phyloP scores from a whole-genome alignment of 2,888 invertebrate genomes.

The Aelia acuminata region DNA sequence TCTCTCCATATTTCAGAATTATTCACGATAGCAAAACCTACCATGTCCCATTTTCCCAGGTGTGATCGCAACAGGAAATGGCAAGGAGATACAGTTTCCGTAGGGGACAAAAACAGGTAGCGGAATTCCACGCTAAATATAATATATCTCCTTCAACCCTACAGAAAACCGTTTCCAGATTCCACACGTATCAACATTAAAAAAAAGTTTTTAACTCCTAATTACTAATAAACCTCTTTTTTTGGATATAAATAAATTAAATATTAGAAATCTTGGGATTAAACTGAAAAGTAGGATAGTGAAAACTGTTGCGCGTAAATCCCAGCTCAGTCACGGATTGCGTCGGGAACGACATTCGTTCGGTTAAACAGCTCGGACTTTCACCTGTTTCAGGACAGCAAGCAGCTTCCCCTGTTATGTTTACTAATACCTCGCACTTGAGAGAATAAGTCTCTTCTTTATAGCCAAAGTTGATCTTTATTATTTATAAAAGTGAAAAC shows the following conservation, averaged over 20 bases:
- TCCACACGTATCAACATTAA: no score
- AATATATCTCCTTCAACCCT: not conserved
- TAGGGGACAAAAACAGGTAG: not conserved
- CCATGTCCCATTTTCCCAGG: not conserved
- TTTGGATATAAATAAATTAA: not conserved
- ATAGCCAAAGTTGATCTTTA: not conserved
- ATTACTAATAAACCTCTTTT: no score
- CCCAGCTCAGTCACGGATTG: slow-evolving; percentile 8
- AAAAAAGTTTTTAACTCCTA: no score
- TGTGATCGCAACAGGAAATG: not conserved
- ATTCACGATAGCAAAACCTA: not conserved
- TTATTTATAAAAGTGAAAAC: not conserved
- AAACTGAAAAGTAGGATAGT: slow-evolving; percentile 16
- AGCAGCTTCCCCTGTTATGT: not conserved
- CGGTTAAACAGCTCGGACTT: slow-evolving; percentile 23
- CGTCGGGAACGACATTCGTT: not conserved
- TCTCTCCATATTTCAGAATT: not conserved
- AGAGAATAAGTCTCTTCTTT: not conserved
- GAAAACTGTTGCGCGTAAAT: slow-evolving; percentile 30
- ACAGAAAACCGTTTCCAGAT: not conserved
- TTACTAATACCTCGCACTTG: slow-evolving; percentile 4
- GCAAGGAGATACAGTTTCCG: not conserved
- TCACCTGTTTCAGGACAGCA: not conserved
- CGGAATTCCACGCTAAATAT: not conserved
- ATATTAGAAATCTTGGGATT: not conserved